Base-by-base conservation (phyloP, 2,113 vertebrate genomes). In the Plotosus lineatus region DNA sequence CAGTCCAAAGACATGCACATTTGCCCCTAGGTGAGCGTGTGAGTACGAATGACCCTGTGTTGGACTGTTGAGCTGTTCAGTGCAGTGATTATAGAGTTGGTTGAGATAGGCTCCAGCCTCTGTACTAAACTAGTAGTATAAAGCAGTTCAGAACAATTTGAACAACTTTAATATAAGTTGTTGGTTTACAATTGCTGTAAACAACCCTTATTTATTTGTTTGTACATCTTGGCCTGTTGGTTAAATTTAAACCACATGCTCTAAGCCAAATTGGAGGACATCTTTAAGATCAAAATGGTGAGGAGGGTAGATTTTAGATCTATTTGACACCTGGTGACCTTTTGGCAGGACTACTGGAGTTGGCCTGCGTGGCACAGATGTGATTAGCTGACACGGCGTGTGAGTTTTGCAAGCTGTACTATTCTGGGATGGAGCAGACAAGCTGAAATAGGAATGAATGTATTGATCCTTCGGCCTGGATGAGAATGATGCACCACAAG, bases 351-450 rank as follows among this genome's bases (percentile, higher is more conserved):
- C 87, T 77, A 85, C 74, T 81, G 60, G 15, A 80, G 83, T 55
- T 83, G 82, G 82, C 87, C 86, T 23, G 69, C 83, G 85, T 82
- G 86, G 90, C 81, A 86, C 75, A 83, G 78, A 85, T 81, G 87
- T 85, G 89, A 93, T 91, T 91, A 92, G 92, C 92, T 93, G 92
- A 93, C 90, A 88, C 71, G 77, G 92, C 87, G 68, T 74, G 85
- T 36, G 58, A 71, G 81, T 92, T 93, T 89, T 93, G 92, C 92
- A 94, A 93, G 92, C 93, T 93, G 89, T 93, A 85, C 90, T 90
- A 85, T 92, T 93, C 80, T 55, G 82, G 89, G 79, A 79, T 42
- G 80, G 87, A 86, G 85, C 83, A 88, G 79, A 82, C 86, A 63
- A 38, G 87, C 87, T 90, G 89, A 91, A 91, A 91, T 86, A 78